These are phyloP conservation scores for Antrozous pallidus DNA, from an alignment of 2,797 vertebrate genomes.

Conservation along the genomic window DNA sequence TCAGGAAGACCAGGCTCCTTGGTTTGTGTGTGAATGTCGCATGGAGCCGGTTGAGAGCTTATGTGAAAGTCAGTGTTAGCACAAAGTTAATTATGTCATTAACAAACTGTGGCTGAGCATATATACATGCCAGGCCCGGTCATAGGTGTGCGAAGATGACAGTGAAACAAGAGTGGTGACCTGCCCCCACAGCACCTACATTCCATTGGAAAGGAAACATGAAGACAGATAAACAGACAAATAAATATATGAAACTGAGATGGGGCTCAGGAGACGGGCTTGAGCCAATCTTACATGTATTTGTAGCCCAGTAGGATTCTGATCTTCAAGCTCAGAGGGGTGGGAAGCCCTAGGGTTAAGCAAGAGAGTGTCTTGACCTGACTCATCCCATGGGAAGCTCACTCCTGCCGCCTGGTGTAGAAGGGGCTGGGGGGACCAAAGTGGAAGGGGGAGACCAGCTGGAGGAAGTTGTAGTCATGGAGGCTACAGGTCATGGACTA, in stretches of 20 bases:
- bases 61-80: neutral
- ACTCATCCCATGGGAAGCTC: neutral
- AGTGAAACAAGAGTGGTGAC: neutral
- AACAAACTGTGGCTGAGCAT: neutral
- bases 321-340: neutral
- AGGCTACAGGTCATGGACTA: neutral
- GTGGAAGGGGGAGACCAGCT: neutral
- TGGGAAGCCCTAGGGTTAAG: neutral
- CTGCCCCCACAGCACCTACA: neutral
- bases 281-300: neutral
- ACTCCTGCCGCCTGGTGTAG: too few relatives aligned
- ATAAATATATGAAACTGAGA: too few relatives aligned
- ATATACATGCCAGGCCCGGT: neutral
- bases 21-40: neutral
- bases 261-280: neutral
- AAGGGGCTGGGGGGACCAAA: accelerated
- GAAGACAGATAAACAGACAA: neutral
- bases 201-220: neutral
- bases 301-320: neutral
- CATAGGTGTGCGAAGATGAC: neutral
- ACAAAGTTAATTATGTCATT: neutral
- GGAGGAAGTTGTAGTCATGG: neutral
- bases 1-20: neutral
- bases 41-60: neutral
- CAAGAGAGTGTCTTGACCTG: neutral